Conservation (phyloP, 2,797 vertebrate species). For the Acestrorhynchus altus region DNA sequence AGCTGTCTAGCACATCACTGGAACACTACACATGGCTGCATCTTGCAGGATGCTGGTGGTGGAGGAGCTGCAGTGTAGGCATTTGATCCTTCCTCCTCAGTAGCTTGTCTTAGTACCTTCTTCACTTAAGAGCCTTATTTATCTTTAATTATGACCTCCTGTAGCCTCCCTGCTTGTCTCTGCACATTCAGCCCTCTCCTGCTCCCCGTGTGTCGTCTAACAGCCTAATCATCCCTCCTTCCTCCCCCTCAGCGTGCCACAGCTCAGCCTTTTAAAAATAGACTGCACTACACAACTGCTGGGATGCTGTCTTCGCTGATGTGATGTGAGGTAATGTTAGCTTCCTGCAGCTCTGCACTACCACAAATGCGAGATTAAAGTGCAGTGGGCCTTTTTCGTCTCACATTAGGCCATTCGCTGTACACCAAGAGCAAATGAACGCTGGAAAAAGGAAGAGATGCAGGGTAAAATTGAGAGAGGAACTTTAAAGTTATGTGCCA, state of each 20-base stretch:
- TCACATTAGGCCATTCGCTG: not conserved
- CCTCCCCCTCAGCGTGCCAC: constrained; percentile 33
- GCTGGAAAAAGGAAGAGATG: not conserved
- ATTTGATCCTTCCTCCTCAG: constrained; percentile 19
- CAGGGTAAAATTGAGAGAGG: not conserved
- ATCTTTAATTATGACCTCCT: constrained; percentile 68
- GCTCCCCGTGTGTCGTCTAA: not conserved
- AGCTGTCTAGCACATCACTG: not conserved
- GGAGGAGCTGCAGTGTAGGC: constrained; percentile 11
- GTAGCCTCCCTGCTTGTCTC: constrained; percentile 38
- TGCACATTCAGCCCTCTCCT: constrained; percentile 17
- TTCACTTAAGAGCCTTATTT: constrained; percentile 57
- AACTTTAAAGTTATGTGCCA: not conserved
- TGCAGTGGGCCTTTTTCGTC: not conserved
- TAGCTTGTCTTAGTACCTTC: not conserved
- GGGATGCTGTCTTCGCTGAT: constrained; percentile 18
- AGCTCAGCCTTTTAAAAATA: constrained; percentile 28
- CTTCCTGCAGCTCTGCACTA: constrained; percentile 2
- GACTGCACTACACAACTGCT: not conserved
- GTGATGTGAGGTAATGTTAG: constrained; percentile 10
- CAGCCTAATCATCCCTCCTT: constrained; percentile 29
- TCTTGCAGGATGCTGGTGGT: not conserved
- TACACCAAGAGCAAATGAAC: not conserved
- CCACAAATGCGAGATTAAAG: constrained; percentile 10
- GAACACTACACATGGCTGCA: not conserved